These are phyloP conservation scores for Dicyrtoma fusca DNA, from an alignment of 2,888 invertebrate species.

Conservation along the genomic window DNA sequence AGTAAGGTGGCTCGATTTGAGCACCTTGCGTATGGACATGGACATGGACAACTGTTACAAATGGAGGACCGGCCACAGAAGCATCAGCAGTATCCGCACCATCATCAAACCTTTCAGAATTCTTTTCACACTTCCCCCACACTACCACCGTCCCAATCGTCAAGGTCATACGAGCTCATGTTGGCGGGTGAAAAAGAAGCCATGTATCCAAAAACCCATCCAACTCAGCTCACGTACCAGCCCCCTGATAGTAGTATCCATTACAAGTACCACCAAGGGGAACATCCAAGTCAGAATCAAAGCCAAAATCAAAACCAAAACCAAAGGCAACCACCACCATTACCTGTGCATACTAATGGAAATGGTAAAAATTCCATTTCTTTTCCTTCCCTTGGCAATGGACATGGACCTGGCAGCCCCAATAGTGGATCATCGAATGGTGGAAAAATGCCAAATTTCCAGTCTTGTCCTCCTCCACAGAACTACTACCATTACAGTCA, in stretches of 20 bases:
- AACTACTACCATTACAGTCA: constrained; percentile 24
- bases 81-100: background rate
- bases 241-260: background rate
- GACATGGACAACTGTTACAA: constrained; percentile 4
- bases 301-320: constrained; percentile 10
- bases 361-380: constrained; percentile 1
- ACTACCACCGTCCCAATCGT: constrained; percentile 42
- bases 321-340: constrained; percentile 8
- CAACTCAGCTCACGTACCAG: constrained; percentile 14
- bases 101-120: background rate
- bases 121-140: constrained; percentile 44
- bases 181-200: background rate
- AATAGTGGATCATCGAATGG: background rate
- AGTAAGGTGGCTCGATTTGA: constrained; percentile 81
- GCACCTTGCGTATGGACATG: constrained; percentile 67
- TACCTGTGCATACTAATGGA: constrained; percentile 27
- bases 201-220: too few relatives aligned
- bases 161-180: background rate
- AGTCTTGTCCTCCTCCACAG: constrained; percentile 12
- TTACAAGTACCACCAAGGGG: constrained; percentile 16
- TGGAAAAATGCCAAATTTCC: constrained; percentile 26
- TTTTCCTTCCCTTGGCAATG: constrained; percentile 11
- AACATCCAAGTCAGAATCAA: constrained; percentile 18
- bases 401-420: background rate
- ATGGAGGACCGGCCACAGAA: background rate